Conservation (phyloP, 2,888 invertebrate genomes). For the Troglohyphantes excavatus region DNA sequence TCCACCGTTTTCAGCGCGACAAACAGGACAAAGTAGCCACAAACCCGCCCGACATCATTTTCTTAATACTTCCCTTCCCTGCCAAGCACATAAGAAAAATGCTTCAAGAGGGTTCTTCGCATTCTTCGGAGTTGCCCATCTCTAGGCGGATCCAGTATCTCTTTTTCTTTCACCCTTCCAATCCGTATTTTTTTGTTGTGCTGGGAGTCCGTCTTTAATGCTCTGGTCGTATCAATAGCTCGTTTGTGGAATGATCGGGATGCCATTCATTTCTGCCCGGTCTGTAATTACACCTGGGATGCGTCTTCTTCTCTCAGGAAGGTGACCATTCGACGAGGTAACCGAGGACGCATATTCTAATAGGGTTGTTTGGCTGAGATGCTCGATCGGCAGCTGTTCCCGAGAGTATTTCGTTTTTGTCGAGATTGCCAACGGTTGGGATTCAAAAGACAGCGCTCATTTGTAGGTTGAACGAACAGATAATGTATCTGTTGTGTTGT, state of each 20-base stretch:
- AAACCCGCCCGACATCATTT: constrained; percentile 50
- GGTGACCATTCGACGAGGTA: constrained; percentile 39
- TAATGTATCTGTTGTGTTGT: no score
- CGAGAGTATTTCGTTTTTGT: background rate
- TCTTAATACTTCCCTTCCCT: constrained; percentile 1
- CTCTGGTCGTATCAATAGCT: constrained; percentile 30
- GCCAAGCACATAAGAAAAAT: background rate
- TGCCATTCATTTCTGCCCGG: constrained; percentile 55
- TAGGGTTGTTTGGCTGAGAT: background rate
- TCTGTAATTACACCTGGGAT: constrained; percentile 44
- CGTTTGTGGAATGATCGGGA: constrained; percentile 61
- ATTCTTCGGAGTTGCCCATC: constrained; percentile 73
- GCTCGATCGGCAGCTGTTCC: background rate
- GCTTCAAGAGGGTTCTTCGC: constrained; percentile 41
- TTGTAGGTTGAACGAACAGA: no score
- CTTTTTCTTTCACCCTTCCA: background rate
- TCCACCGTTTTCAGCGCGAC: no score
- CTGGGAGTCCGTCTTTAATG: background rate
- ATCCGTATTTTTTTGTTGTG: background rate
- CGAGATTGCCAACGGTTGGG: no score
- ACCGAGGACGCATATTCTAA: constrained; percentile 13
- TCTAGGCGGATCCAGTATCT: constrained; percentile 68
- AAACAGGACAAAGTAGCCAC: constrained; percentile 31
- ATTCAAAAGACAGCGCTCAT: no score
- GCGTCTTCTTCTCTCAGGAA: constrained; percentile 1